These are phyloP conservation scores for Lamellibrachia luymesi DNA, from an alignment of 1,140 invertebrate species.

Conservation along the genomic window DNA sequence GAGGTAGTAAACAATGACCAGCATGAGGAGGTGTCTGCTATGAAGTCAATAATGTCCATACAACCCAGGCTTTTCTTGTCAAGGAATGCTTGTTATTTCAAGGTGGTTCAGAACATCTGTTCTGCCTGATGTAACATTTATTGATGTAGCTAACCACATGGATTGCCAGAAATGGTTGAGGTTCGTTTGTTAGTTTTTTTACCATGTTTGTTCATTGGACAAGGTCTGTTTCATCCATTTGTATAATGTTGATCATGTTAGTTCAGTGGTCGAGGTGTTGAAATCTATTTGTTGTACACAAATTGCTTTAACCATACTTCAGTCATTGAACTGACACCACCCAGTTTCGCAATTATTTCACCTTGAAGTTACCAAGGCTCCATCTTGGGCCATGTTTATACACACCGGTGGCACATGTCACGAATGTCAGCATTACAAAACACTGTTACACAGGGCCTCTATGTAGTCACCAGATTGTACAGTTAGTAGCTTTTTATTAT, in stretches of 20 bases:
- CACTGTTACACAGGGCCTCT: no score
- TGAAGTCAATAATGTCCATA: neutral
- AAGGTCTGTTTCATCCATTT: neutral
- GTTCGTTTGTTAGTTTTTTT: neutral
- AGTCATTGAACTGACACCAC: no score
- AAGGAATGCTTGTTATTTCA: neutral
- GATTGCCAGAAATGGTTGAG: neutral
- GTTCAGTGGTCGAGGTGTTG: neutral
- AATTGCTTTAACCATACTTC: no score
- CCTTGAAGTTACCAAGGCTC: no score
- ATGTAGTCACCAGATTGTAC: no score
- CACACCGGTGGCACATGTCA: no score
- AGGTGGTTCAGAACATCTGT: neutral
- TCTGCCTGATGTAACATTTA: neutral
- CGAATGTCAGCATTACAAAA: no score
- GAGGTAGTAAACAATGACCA: neutral
- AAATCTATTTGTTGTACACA: neutral
- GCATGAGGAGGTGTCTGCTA: neutral
- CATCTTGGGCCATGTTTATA: no score
- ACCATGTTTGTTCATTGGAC: neutral
- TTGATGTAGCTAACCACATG: neutral
- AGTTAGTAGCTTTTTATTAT: no score
- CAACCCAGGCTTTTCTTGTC: neutral
- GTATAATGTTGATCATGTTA: neutral
- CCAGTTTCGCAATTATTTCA: no score